These are phyloP conservation scores for Choristoneura rosaceana DNA, from an alignment of 2,888 invertebrate genomes.

Conservation along the genomic window DNA sequence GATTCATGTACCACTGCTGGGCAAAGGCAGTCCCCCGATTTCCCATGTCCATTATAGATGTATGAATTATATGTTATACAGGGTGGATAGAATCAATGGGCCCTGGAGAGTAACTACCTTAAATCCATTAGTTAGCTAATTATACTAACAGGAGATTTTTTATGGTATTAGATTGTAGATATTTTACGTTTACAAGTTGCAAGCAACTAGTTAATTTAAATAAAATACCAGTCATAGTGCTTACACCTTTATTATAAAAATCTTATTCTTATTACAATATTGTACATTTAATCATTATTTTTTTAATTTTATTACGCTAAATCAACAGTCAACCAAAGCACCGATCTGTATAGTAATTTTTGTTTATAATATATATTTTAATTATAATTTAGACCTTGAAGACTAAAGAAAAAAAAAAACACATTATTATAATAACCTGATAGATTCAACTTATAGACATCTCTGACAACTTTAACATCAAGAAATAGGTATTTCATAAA, in stretches of 20 bases:
- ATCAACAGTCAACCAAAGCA: conserved; percentile 68
- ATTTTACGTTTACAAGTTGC: no score
- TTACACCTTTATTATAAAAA: conserved; percentile 53
- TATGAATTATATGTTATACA: no score
- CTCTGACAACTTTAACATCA: conserved; percentile 14
- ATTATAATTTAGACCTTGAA: conserved; percentile 19
- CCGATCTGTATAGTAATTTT: conserved; percentile 41
- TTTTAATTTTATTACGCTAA: conserved; percentile 53
- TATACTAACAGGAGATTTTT: no score
- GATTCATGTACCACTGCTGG: no score
- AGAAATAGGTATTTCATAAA: conserved; percentile 25
- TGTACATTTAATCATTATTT: conserved; percentile 55
- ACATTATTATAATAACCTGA: conserved; percentile 6
- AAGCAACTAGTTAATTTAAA: neutral
- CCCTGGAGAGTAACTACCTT: no score
- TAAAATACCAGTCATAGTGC: conserved; percentile 16
- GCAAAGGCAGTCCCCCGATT: no score
- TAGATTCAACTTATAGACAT: conserved; percentile 22
- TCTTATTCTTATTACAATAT: conserved; percentile 67
- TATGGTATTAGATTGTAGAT: no score
- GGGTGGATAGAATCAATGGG: no score
- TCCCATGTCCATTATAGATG: no score
- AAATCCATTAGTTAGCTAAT: no score
- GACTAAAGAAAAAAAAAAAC: conserved; percentile 11
- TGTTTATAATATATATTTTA: conserved; percentile 27